Conservation (phyloP, 2,888 invertebrate genomes). For the Ethmia dodecea region DNA sequence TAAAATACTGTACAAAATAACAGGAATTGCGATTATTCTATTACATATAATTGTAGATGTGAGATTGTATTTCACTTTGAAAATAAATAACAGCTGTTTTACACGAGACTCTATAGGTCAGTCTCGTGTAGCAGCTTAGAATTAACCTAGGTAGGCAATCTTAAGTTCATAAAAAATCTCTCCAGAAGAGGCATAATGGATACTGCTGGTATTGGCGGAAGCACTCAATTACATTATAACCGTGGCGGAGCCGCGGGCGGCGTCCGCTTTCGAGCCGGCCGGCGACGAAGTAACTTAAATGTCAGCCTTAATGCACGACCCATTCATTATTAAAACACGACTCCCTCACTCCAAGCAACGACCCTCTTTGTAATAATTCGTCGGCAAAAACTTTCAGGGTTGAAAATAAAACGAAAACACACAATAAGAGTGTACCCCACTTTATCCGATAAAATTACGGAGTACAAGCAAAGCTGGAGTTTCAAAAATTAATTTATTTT, state of each 20-base stretch:
- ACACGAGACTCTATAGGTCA: no score
- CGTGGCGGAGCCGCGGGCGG: conserved; percentile 31
- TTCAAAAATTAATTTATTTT: conserved; percentile 31
- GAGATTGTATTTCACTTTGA: no score
- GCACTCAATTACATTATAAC: conserved; percentile 64
- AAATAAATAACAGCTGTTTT: no score
- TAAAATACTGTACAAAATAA: no score
- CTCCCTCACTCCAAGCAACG: conserved; percentile 22
- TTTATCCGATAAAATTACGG: conserved; percentile 27
- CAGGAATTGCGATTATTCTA: no score
- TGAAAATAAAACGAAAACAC: conserved; percentile 27
- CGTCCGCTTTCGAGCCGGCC: conserved; percentile 20
- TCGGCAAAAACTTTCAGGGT: conserved; percentile 28
- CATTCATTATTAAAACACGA: conserved; percentile 44
- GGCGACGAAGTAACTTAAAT: conserved; percentile 29
- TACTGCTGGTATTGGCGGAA: conserved; percentile 47
- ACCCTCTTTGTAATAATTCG: conserved; percentile 25
- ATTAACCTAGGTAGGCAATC: no score
- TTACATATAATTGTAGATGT: no score
- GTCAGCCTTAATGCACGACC: conserved; percentile 37
- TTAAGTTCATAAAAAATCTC: no score
- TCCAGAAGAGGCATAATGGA: conserved; percentile 32
- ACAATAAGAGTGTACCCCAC: conserved; percentile 12
- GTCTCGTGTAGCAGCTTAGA: no score
- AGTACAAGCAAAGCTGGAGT: conserved; percentile 22